Base-by-base conservation (phyloP, 2,888 invertebrate species). In the Harmothoe impar region DNA sequence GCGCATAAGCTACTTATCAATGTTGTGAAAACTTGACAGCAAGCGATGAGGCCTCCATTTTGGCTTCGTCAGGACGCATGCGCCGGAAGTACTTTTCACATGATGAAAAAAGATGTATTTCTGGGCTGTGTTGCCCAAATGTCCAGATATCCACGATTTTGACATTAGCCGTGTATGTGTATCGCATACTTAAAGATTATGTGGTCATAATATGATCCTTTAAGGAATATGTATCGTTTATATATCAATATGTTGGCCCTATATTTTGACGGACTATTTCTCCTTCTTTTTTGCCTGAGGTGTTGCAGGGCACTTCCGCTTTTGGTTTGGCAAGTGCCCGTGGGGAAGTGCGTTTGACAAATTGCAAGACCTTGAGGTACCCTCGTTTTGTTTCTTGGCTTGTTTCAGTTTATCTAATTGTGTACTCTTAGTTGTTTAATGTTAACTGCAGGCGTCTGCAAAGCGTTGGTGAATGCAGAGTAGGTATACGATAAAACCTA, bases 21-120 rank as follows among this genome's bases (percentile, higher is more conserved):
- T 56, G 52, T 86, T 86, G 54, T 56, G 54, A 86, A 54, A 86
- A 86, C 54, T 86, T 56, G 56, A 54, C 86, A 52, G 54, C 86
- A 86, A 31, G 54, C 54, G 51, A 29, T 10, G 56, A 86, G 12
- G 25, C 86, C 86, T 52, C 86, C 86, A 86, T 86, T 52, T 86
- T 86, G 86, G 3, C 56, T 86, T 54, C 56, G 17, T 29, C 29
- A 56, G 25, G 20, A n/a, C 86, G 86, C 86, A 86, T 86, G 86
- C 86, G 86, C 86, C 86, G 86, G 86, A 86, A 86, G 33, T 54
- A 7, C 86, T 54, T 54, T 86, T 52, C 17, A 25, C 52, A 54
- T 54, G 52, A 23, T 3, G n/a, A 86, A 52, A 10, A 35, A 51
- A n/a, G 33, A 84, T 72, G 5, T 72, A 72, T 72, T 29, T 3